These are phyloP conservation scores for Toxotes lorentzi DNA, from an alignment of 2,797 vertebrate genomes.

Conservation along the genomic window DNA sequence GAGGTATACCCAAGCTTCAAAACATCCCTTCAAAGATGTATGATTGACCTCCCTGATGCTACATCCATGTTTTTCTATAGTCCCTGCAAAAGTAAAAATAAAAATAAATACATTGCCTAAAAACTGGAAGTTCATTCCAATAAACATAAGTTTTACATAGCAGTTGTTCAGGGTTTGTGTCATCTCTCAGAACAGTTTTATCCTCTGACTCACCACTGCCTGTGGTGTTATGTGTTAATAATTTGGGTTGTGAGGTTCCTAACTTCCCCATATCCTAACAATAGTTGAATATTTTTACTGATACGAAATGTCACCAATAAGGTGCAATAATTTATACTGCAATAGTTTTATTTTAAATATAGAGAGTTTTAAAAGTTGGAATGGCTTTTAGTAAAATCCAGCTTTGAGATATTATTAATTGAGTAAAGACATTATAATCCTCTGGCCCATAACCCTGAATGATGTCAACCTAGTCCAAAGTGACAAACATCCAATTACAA, in stretches of 20 bases:
- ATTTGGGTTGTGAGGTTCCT: conserved; percentile 18
- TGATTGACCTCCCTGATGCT: background rate
- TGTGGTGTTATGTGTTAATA: conserved; percentile 29
- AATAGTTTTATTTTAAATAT: conserved; percentile 13
- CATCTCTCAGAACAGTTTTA: conserved; percentile 5
- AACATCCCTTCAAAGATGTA: background rate
- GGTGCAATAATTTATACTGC: background rate
- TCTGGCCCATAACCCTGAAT: background rate
- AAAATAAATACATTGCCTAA: background rate
- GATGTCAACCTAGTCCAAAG: background rate
- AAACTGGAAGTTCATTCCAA: background rate
- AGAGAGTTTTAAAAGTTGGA: background rate
- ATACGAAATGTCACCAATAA: conserved; percentile 5
- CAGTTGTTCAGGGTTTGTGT: background rate
- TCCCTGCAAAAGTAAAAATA: background rate
- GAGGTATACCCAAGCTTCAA: background rate
- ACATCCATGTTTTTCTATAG: background rate
- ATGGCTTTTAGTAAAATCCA: background rate
- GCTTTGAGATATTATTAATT: background rate
- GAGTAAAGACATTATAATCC: background rate
- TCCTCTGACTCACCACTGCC: conserved; percentile 24
- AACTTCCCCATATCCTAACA: conserved; percentile 2
- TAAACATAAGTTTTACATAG: background rate
- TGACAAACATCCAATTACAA: conserved; percentile 3
- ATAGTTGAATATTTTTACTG: conserved; percentile 6